Evolutionary conservation across 2,113 vertebrate genomes (phyloP), one percentile per base, ranked within the genome.

Genomic region (Daubentonia madagascariensis): DNA sequence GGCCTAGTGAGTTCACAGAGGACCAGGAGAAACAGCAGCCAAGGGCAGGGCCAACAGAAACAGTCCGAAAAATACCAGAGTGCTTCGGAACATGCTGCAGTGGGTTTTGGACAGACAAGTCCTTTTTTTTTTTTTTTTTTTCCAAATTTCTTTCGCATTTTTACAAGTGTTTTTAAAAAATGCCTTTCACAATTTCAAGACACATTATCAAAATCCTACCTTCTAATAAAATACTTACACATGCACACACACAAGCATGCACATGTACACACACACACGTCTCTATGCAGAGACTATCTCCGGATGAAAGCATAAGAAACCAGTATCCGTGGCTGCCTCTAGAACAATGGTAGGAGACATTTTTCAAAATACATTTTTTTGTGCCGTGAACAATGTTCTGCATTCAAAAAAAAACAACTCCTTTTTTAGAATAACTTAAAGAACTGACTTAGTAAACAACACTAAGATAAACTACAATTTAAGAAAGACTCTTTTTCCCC

Each of bases 151-250:
- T 76, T 91, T 59, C 67, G 25, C 48, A 68, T 75, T 76, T 94
- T 68, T 40, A 50, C 54, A 85, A 52, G 28, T 50, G 40, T 59
- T 88, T 96, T 88, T 61, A 10, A 52, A 91, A 94, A 67, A 45
- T 25, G 45, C 43, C 92, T 88, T 52, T 54, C 17, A 54, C 30
- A 28, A 84, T 43, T 76, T 95, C 52, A 57, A 95, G 54, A 52
- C n/a, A 87, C 35, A 8, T 45, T 14, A 81, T 30, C 81, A 84
- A 92, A 89, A 72, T 43, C n/a, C 23, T 85, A 32, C 3, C 43
- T 75, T 59, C 73, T 30, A 30, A 52, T 35, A 17, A 67, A 57
- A 78, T 40, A 28, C 67, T 13, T 12, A 25, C 10, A 20, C 2
- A 8, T 17, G 22, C 17, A 5, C 16, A 5, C 13, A 1, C 6